A percentile compares a stretch with the other conserved stretches of the same genome.
Evolutionary conservation across 37 sponge, comb jelly and placozoan genomes (phyloP).

Genomic region (Cliona cf. orientalis): DNA sequence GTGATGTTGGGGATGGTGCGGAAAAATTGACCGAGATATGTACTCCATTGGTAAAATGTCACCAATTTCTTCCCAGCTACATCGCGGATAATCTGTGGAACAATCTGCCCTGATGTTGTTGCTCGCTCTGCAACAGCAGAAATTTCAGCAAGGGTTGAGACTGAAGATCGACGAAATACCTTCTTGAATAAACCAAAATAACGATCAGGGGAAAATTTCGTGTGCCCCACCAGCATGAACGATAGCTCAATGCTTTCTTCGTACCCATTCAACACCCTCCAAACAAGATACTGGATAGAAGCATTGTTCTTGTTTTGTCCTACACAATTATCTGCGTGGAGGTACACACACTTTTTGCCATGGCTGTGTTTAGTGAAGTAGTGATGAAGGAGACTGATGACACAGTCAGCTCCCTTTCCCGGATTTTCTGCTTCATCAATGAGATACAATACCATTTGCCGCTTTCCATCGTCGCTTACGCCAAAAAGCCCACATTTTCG

Average conservation of each 20-base stretch:
- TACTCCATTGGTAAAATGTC: not conserved
- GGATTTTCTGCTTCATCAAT: constrained; percentile 1
- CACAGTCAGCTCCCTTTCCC: not conserved
- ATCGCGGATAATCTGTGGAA: not conserved
- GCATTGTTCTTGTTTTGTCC: too few relatives aligned
- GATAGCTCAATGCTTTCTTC: not conserved
- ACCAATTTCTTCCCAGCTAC: not conserved
- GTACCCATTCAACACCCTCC: not conserved
- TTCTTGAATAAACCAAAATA: constrained; percentile 38
- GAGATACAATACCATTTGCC: not conserved
- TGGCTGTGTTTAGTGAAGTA: not conserved
- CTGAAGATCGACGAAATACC: constrained; percentile 1
- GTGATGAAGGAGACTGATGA: not conserved
- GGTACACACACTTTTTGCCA: not conserved
- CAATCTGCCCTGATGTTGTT: not conserved
- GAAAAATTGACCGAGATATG: not conserved
- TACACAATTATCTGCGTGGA: not conserved
- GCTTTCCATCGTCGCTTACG: not conserved
- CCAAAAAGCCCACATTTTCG: not conserved
- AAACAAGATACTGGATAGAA: not conserved
- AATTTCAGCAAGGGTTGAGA: not conserved
- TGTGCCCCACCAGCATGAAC: constrained; percentile 36
- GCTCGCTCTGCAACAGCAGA: not conserved
- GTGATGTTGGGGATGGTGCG: not conserved
- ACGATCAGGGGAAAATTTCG: constrained; percentile 49